Conservation (phyloP, 2,113 vertebrate genomes). For the Gymnogyps californianus region DNA sequence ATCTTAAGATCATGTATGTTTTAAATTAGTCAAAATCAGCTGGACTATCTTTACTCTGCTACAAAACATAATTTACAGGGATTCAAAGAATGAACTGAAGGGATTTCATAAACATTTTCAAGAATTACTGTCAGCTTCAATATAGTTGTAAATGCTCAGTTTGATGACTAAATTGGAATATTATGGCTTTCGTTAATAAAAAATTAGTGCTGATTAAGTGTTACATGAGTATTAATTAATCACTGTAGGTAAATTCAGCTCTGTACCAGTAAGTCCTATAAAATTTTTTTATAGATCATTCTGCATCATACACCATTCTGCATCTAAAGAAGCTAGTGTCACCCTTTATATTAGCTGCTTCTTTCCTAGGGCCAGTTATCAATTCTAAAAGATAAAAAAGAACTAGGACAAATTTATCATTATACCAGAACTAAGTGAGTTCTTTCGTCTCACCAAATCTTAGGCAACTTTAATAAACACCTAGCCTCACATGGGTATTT, state of each 20-base stretch:
- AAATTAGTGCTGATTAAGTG: slow-evolving; percentile 36
- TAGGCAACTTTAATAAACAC: background rate
- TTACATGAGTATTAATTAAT: slow-evolving; percentile 66
- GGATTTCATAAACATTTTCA: slow-evolving; percentile 63
- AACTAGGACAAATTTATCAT: background rate
- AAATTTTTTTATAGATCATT: background rate
- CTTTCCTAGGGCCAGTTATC: background rate
- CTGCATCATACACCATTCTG: background rate
- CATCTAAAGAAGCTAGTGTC: background rate
- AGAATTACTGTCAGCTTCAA: slow-evolving; percentile 52
- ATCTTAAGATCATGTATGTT: background rate
- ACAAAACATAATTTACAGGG: background rate
- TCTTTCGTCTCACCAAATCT: background rate
- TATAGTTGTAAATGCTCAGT: slow-evolving; percentile 50
- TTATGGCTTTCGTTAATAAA: slow-evolving; percentile 61
- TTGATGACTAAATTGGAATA: slow-evolving; percentile 69
- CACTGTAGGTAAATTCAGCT: slow-evolving; percentile 56
- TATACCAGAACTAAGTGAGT: background rate
- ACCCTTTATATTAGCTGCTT: background rate
- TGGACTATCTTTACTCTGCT: background rate
- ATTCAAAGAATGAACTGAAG: slow-evolving; percentile 34
- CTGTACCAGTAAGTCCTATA: slow-evolving; percentile 23
- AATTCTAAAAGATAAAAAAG: background rate
- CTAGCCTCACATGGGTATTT: background rate
- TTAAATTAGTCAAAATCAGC: background rate